Evolutionary conservation across 2,113 vertebrate genomes (phyloP).

Genomic region (Oophaga pumilio): DNA sequence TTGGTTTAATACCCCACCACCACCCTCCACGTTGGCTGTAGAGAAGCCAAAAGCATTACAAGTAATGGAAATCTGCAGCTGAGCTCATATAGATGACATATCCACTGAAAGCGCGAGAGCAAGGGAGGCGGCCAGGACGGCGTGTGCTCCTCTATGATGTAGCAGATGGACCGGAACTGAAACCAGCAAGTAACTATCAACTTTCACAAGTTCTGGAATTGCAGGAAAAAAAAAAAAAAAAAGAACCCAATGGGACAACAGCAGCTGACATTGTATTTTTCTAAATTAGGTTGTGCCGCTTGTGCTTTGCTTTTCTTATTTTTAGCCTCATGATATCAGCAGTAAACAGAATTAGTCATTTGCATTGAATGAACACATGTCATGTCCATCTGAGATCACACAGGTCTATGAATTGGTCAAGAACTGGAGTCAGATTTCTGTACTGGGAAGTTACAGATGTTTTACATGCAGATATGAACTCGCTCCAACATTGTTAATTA

Average conservation of each 20-base stretch:
- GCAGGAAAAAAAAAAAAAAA: too few relatives aligned
- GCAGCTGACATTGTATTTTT: background rate
- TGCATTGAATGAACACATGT: background rate
- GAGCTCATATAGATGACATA: constrained; percentile 30
- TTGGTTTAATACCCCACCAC: background rate
- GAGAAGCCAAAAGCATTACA: constrained; percentile 8
- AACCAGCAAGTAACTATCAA: constrained; percentile 3
- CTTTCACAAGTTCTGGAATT: background rate
- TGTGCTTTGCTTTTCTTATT: background rate
- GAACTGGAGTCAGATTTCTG: background rate
- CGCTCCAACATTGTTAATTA: too few relatives aligned
- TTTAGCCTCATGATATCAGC: background rate
- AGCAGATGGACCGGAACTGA: constrained; percentile 17
- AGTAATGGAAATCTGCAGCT: background rate
- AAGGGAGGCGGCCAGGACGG: constrained; percentile 3
- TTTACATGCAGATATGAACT: background rate
- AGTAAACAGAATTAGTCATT: constrained; percentile 25
- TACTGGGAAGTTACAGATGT: background rate
- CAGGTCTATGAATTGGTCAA: background rate
- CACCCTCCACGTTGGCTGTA: background rate
- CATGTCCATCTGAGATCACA: background rate
- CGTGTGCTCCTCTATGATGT: background rate
- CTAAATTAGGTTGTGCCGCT: background rate
- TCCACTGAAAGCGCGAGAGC: background rate
- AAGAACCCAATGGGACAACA: background rate